phyloP scores from a whole-genome alignment of 2,797 vertebrate genomes.

The Sorex maritimensis region DNA sequence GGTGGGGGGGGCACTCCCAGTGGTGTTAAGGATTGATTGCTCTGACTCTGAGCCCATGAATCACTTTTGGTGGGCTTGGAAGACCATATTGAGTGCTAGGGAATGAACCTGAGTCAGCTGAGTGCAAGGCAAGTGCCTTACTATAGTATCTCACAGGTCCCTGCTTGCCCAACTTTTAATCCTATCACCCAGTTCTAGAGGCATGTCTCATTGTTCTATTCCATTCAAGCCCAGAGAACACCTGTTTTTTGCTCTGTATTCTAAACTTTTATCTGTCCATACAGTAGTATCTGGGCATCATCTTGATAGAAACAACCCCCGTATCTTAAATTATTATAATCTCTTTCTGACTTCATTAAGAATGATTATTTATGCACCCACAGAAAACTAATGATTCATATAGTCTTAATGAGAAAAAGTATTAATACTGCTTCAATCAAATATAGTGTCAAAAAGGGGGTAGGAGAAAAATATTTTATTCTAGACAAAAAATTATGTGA shows the following conservation, averaged over 20 bases:
- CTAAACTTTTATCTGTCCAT: background rate
- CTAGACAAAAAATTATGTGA: background rate
- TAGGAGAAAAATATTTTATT: background rate
- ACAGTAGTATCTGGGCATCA: background rate
- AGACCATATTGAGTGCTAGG: no score
- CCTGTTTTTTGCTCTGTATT: background rate
- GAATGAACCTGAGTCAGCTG: no score
- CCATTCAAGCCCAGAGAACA: background rate
- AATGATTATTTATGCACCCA: background rate
- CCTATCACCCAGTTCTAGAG: background rate
- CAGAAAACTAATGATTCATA: constrained; percentile 37
- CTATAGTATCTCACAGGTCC: no score
- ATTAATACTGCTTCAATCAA: constrained; percentile 40
- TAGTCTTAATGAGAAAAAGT: background rate
- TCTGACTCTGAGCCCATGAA: no score
- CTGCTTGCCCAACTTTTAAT: background rate
- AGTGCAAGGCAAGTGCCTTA: no score
- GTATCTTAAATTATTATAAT: background rate
- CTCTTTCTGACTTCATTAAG: constrained; percentile 16
- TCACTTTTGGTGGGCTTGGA: no score
- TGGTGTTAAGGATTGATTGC: no score
- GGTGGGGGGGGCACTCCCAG: no score
- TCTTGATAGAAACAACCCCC: background rate
- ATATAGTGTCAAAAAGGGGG: background rate
- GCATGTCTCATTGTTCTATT: background rate